A percentile compares a stretch with the other conserved stretches of the same genome.
These are phyloP conservation scores for Cryptotermes secundus DNA, from an alignment of 1,140 invertebrate species.

Conservation along the genomic window DNA sequence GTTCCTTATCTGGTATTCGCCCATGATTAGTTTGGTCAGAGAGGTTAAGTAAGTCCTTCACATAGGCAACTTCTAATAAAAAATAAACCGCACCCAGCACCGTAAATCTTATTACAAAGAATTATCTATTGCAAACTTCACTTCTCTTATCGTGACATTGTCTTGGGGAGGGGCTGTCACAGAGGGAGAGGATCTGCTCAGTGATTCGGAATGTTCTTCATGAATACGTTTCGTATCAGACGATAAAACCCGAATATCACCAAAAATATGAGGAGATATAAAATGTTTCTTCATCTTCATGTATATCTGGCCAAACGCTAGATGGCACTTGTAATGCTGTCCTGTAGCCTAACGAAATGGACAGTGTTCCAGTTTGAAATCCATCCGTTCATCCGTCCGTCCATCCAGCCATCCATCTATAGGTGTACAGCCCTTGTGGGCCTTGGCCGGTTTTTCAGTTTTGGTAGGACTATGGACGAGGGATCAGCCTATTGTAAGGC, in stretches of 20 bases:
- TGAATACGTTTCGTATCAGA: background rate
- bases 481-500: too few species aligned
- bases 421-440: too few species aligned
- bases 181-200: conserved; percentile 9
- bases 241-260: conserved; percentile 11
- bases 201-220: conserved; percentile 3
- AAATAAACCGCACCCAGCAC: background rate
- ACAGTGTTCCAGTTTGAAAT: too few species aligned
- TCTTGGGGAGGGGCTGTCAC: background rate
- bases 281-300: background rate
- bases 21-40: conserved; percentile 14
- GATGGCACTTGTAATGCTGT: background rate
- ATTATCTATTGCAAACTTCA: conserved; percentile 15
- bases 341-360: too few species aligned
- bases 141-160: conserved; percentile 5
- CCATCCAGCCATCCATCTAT: too few species aligned
- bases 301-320: conserved; percentile 10
- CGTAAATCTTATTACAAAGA: conserved; percentile 10
- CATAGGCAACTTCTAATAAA: background rate
- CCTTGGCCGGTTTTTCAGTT: too few species aligned
- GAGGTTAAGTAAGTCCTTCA: conserved; percentile 12
- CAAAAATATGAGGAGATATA: background rate
- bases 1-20: background rate
- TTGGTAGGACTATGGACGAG: too few species aligned
- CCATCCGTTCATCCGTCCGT: too few species aligned